Percentiles rank a stretch among this genome's conserved stretches.
phyloP scores from a whole-genome alignment of 2,113 vertebrate genomes.

The Trichomycterus rosablanca region DNA sequence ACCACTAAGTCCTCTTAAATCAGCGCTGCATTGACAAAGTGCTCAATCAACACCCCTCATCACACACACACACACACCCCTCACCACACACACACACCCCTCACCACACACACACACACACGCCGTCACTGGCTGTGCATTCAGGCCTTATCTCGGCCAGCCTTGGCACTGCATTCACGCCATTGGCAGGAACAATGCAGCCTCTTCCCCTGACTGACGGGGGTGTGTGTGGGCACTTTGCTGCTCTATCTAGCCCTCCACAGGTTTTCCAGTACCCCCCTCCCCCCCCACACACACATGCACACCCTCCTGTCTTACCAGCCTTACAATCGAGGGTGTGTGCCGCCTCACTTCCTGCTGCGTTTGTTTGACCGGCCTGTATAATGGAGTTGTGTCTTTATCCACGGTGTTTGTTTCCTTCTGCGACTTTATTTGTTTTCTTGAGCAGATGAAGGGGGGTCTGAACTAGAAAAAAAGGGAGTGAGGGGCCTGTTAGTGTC shows the following conservation, averaged over 20 bases:
- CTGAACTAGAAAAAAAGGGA: too few relatives aligned
- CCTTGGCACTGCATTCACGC: conserved; percentile 71
- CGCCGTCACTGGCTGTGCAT: conserved; percentile 53
- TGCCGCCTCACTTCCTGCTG: conserved; percentile 61
- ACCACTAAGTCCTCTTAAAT: conserved; percentile 62
- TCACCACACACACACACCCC: conserved; percentile 33
- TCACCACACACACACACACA: conserved; percentile 38
- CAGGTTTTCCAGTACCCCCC: conserved; percentile 72
- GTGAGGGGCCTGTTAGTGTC: not conserved
- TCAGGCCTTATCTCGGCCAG: conserved; percentile 68
- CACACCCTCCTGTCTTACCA: conserved; percentile 18
- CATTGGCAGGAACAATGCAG: conserved; percentile 70
- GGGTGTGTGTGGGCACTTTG: conserved; percentile 70
- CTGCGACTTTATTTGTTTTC: conserved; percentile 33
- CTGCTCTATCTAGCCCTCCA: conserved; percentile 57
- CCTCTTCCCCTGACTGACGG: conserved; percentile 72
- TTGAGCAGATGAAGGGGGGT: conserved; percentile 9
- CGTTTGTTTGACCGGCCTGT: conserved; percentile 68
- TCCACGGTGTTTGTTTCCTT: conserved; percentile 66
- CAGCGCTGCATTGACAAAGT: conserved; percentile 59
- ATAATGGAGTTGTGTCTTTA: conserved; percentile 62
- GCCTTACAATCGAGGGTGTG: conserved; percentile 70
- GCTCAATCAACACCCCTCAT: conserved; percentile 60
- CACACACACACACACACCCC: conserved; percentile 23
- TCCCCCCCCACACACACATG: conserved; percentile 35